Evolutionary conservation across 1,140 invertebrate genomes (phyloP), one percentile per base, ranked within the genome.

Genomic region (Drosophila quadrilineata): DNA sequence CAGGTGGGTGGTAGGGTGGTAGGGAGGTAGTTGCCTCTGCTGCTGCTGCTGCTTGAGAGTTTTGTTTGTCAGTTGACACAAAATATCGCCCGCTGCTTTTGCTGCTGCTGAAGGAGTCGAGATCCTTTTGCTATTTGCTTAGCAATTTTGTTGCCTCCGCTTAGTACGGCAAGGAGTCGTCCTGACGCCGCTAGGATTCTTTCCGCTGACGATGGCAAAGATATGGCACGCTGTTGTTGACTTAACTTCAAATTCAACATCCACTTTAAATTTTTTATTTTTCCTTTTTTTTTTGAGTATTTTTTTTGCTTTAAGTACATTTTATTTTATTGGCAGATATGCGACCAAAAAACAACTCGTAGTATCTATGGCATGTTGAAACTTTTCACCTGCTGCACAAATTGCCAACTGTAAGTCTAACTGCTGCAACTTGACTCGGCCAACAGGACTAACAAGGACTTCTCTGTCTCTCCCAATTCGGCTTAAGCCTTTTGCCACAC

Each of bases 361-460:
- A n/a, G n/a, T 66, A 59, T 66, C 56, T 66, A 52, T 60, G 45
- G 63, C 63, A 45, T 66, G 63, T 66, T 56, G 60, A 66, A 66
- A 26, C 60, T 66, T 59, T 24, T 24, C 36, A 66, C 46, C 50
- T 53, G 35, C 24, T 33, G 12, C 41, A 12, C 10, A 53, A 74
- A 79, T 80, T 80, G 75, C 71, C 48, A 29, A 29, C 69, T 63
- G 68, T 68, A 71, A 76, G 72, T 67, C 75, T 82, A 84, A 82
- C 85, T n/a, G n/a, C n/a, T n/a, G n/a, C n/a, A n/a, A n/a, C n/a
- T n/a, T n/a, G n/a, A n/a, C n/a, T n/a, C n/a, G n/a, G n/a, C n/a
- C n/a, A n/a, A n/a, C n/a, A n/a, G n/a, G 85, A 82, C 77, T 84
- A 84, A 84, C 77, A 77, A 71, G 52, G 79, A 77, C 77, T 82